A percentile compares a stretch with the other conserved stretches of the same genome.
These are phyloP conservation scores for Catharus ustulatus DNA, from an alignment of 2,797 vertebrate species.

Conservation along the genomic window DNA sequence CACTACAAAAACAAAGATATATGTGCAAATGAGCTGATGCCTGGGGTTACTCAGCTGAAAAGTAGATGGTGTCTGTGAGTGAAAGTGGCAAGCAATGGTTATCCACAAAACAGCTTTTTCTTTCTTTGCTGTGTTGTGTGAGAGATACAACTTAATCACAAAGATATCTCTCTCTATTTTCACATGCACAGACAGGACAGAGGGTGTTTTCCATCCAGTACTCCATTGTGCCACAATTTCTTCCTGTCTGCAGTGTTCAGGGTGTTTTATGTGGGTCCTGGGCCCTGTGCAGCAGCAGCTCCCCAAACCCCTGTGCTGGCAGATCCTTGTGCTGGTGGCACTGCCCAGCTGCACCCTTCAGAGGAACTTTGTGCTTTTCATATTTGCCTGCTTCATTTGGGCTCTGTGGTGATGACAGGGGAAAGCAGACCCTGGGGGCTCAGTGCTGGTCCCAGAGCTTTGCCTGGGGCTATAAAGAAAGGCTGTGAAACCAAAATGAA, in stretches of 20 bases:
- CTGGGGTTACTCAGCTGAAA: neutral
- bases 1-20: neutral
- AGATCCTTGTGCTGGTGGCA: rapidly evolving
- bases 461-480: neutral
- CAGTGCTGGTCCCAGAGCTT: neutral
- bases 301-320: neutral
- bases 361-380: neutral
- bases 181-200: neutral
- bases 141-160: neutral
- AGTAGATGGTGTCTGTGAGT: neutral
- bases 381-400: neutral
- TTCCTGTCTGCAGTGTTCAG: neutral
- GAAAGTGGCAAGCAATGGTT: neutral
- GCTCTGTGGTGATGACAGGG: neutral
- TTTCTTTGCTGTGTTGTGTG: neutral
- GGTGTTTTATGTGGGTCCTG: neutral
- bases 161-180: neutral
- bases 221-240: rapidly evolving
- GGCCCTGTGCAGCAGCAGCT: neutral
- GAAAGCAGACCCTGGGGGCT: neutral
- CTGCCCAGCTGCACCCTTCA: neutral
- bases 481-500: neutral
- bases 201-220: neutral
- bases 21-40: neutral
- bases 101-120: neutral